These are phyloP conservation scores for Alentia gelatinosa DNA, from an alignment of 2,888 invertebrate genomes.

Conservation along the genomic window DNA sequence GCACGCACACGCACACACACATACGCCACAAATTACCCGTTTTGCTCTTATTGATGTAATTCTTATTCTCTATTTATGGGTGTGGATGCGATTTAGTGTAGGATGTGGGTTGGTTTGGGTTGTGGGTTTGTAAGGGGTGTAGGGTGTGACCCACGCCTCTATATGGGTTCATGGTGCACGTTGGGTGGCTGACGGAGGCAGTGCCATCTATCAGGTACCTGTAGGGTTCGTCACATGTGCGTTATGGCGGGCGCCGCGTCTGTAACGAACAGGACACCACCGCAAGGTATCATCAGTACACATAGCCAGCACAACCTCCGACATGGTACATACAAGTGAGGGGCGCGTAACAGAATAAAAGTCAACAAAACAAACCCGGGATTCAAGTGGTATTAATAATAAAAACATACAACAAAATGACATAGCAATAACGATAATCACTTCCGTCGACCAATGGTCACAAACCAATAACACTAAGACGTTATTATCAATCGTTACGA, in stretches of 20 bases:
- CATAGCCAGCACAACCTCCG: background rate
- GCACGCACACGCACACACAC: too few relatives aligned
- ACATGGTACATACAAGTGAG: too few relatives aligned
- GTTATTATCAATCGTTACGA: background rate
- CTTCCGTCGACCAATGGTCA: background rate
- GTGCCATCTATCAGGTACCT: background rate
- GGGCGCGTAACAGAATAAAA: too few relatives aligned
- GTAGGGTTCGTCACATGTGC: constrained; percentile 20
- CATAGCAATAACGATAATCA: too few relatives aligned
- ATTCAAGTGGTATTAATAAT: background rate
- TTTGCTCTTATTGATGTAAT: too few relatives aligned
- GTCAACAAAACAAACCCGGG: background rate
- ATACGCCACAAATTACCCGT: too few relatives aligned
- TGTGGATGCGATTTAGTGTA: background rate
- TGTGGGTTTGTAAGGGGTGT: background rate
- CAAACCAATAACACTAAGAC: background rate
- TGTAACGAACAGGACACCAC: background rate
- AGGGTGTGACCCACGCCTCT: too few relatives aligned
- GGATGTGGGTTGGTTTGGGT: background rate
- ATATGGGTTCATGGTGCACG: too few relatives aligned
- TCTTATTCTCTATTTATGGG: background rate
- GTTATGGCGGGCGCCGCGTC: constrained; percentile 13
- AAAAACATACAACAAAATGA: background rate
- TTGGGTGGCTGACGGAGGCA: too few relatives aligned
- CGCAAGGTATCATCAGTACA: background rate